Evolutionary conservation across 2,113 vertebrate species (phyloP).

Genomic region (Sorex araneus): DNA sequence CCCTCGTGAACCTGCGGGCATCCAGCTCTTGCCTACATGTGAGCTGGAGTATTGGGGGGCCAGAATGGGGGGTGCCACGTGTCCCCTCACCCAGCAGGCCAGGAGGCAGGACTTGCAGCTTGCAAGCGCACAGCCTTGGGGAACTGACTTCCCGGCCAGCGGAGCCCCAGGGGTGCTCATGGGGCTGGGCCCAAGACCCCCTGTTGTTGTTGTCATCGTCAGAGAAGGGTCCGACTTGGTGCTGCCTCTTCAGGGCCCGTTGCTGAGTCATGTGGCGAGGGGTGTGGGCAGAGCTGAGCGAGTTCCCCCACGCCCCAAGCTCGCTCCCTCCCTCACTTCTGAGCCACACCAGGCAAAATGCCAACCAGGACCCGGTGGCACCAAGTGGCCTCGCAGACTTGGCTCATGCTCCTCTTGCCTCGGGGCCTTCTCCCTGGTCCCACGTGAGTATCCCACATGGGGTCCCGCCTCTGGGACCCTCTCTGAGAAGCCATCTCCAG

Average conservation of each 20-base stretch:
- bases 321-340: background rate
- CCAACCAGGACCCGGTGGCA: accelerated
- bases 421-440: background rate
- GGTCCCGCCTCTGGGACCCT: background rate
- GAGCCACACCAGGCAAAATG: background rate
- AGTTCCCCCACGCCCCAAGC: background rate
- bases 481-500: background rate
- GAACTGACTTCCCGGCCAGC: no score
- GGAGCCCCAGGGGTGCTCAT: no score
- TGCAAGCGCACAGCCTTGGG: no score
- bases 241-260: background rate
- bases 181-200: no score
- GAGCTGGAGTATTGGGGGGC: background rate
- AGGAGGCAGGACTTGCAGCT: background rate
- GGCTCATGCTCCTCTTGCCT: no score
- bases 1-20: background rate
- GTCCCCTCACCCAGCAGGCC: background rate
- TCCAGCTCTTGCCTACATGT: background rate
- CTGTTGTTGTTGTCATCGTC: background rate
- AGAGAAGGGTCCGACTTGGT: background rate
- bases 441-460: background rate
- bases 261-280: background rate
- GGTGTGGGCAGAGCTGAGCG: background rate
- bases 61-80: no score
- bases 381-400: background rate